Conservation (phyloP, 2,888 invertebrate species). For the Cryptosula pallasiana region DNA sequence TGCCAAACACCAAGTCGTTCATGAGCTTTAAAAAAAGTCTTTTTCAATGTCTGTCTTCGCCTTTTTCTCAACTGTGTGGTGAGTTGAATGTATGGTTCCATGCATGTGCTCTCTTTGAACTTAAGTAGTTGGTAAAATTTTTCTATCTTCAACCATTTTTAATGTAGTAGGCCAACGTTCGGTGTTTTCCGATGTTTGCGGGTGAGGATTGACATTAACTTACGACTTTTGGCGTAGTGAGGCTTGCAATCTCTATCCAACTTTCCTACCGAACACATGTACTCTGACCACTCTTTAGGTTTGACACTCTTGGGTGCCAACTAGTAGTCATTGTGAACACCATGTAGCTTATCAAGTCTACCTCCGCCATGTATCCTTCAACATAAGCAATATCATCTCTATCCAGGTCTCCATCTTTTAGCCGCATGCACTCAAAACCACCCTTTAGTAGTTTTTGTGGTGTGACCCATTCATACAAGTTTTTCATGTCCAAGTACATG, state of each 20-base stretch:
- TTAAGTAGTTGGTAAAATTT: neutral
- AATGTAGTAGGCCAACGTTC: neutral
- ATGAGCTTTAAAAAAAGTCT: neutral
- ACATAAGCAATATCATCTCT: neutral
- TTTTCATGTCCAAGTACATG: neutral
- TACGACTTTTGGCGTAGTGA: neutral
- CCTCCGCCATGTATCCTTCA: neutral
- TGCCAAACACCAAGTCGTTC: too few species aligned
- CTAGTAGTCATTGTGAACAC: neutral
- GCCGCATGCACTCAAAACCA: neutral
- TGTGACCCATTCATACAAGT: neutral
- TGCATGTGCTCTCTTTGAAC: neutral
- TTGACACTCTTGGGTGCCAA: neutral
- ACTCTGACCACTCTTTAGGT: neutral
- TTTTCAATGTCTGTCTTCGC: too few species aligned
- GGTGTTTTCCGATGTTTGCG: neutral
- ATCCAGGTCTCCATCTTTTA: too few species aligned
- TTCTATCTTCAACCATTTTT: neutral
- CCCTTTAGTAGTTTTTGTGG: neutral
- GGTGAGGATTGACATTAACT: neutral
- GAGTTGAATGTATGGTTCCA: neutral
- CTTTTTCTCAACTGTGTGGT: neutral
- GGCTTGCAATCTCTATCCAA: neutral
- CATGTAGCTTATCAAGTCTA: neutral
- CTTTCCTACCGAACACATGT: neutral